phyloP scores from a whole-genome alignment of 2,888 invertebrate genomes.

The Ornithoptera alexandrae region DNA sequence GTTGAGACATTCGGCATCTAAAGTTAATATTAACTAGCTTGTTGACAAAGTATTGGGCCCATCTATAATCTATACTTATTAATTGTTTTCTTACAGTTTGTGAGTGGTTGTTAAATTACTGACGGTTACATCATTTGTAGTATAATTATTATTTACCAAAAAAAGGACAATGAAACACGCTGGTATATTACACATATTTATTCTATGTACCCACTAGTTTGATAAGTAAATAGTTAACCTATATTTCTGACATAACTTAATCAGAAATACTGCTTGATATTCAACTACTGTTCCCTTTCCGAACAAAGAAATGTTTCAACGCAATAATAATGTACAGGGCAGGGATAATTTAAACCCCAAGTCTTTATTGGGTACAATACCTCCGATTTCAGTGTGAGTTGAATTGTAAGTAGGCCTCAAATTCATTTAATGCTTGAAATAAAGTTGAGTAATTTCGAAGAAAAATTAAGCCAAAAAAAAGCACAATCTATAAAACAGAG shows the following conservation, averaged over 20 bases:
- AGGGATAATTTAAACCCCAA: conserved; percentile 10
- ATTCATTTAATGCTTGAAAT: background rate
- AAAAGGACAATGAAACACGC: too few species aligned
- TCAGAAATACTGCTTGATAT: conserved; percentile 1
- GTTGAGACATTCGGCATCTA: background rate
- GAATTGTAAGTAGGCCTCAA: conserved; percentile 5
- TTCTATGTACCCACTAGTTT: too few species aligned
- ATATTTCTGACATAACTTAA: background rate
- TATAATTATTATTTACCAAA: too few species aligned
- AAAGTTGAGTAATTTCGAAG: background rate
- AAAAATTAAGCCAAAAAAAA: background rate
- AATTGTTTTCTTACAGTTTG: background rate
- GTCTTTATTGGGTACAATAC: conserved; percentile 2
- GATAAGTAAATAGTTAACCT: background rate
- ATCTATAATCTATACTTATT: background rate
- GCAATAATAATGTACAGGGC: conserved; percentile 2
- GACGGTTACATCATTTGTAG: background rate
- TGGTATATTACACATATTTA: too few species aligned
- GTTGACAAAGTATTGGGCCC: background rate
- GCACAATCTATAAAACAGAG: background rate
- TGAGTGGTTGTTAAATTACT: background rate
- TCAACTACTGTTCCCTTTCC: background rate
- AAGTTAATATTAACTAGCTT: background rate
- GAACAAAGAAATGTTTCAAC: conserved; percentile 13
- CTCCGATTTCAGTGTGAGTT: conserved; percentile 3